These are phyloP conservation scores for Ondatra zibethicus DNA, from an alignment of 2,113 vertebrate genomes.

Conservation along the genomic window DNA sequence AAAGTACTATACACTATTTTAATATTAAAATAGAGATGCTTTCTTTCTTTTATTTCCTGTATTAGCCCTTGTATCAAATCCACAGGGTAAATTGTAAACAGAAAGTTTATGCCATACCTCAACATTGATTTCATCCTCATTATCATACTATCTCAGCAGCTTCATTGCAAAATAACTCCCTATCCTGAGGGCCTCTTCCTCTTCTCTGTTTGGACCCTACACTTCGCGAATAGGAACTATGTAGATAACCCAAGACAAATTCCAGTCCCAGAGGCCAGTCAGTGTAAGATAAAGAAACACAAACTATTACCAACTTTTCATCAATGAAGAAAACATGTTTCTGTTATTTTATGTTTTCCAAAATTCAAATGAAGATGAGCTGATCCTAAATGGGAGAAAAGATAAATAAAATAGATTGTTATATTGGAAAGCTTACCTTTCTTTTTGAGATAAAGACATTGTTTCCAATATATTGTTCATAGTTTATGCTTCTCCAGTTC, in stretches of 20 bases:
- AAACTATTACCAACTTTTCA: background rate
- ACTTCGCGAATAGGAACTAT: no score
- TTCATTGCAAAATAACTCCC: background rate
- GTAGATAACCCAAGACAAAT: background rate
- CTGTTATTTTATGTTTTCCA: background rate
- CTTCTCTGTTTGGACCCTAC: background rate
- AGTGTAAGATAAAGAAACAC: background rate
- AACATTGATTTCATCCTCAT: background rate
- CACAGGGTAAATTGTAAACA: no score
- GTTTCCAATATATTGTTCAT: background rate
- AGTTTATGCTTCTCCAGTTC: background rate
- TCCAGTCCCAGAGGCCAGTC: background rate
- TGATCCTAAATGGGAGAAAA: background rate
- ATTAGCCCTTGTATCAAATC: no score
- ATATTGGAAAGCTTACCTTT: background rate
- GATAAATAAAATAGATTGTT: background rate
- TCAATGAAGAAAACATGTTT: background rate
- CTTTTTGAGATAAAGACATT: background rate
- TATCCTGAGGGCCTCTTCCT: accelerated
- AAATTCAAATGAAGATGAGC: no score
- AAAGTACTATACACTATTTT: background rate
- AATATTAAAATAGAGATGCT: background rate
- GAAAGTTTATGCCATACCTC: no score
- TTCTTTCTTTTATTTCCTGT: no score
- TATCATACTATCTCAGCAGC: background rate